Evolutionary conservation across 2,113 vertebrate genomes (phyloP).

Genomic region (Machaerirhynchus nigripectus): DNA sequence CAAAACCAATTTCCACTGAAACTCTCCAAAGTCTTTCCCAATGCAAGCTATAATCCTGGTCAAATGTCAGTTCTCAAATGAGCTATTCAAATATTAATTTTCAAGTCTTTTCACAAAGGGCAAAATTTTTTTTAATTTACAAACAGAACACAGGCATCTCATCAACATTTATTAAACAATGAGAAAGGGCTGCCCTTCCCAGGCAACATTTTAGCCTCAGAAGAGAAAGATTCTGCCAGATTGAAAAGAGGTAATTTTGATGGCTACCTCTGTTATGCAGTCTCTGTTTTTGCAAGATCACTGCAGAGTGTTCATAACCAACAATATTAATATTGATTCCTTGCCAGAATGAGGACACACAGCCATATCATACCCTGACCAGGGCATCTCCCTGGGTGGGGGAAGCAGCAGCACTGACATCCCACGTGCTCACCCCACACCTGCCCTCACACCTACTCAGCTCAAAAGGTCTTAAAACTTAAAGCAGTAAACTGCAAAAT

Average conservation of each 20-base stretch:
- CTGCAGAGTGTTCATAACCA: not conserved
- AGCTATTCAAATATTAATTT: not conserved
- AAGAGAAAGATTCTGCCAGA: not conserved
- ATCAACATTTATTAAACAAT: not conserved
- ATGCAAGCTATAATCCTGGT: not conserved
- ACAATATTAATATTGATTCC: not conserved
- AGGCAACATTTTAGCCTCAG: not conserved
- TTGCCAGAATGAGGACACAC: not conserved
- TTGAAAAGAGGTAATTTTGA: not conserved
- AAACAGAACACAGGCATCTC: not conserved
- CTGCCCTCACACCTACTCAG: not conserved
- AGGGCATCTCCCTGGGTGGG: not conserved
- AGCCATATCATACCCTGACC: not conserved
- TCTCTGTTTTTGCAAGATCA: not conserved
- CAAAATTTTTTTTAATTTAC: not conserved
- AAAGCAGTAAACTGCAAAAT: not conserved
- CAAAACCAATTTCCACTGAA: constrained; percentile 11
- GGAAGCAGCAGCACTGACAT: not conserved
- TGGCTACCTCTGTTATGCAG: not conserved
- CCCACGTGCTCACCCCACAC: not conserved
- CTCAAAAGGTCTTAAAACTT: not conserved
- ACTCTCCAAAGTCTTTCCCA: not conserved
- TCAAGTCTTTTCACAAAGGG: not conserved
- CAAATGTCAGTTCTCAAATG: not conserved
- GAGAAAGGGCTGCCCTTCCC: not conserved